Evolutionary conservation across 2,888 invertebrate species (phyloP).

Genomic region (Ceramica pisi): DNA sequence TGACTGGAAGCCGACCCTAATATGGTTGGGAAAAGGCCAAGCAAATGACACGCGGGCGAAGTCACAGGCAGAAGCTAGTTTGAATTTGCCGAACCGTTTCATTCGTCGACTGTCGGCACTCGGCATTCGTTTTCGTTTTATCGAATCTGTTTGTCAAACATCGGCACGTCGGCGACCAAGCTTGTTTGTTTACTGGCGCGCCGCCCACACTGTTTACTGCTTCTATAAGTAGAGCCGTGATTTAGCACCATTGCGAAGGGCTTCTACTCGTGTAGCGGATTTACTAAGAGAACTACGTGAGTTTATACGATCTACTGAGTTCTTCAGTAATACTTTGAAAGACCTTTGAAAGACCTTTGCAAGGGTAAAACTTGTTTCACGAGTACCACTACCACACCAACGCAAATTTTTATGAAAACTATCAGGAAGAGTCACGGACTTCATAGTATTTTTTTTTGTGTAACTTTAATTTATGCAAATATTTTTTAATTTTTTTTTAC

Average conservation of each 20-base stretch:
- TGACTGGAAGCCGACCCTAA: too few species aligned
- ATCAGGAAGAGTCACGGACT: too few species aligned
- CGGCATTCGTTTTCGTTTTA: constrained; percentile 1
- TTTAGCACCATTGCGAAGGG: constrained; percentile 31
- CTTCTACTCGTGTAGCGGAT: constrained; percentile 12
- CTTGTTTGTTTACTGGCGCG: constrained; percentile 48
- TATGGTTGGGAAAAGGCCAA: too few species aligned
- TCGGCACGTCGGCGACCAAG: constrained; percentile 27
- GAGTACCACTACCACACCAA: too few species aligned
- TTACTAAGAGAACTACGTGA: background rate
- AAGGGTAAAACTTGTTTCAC: too few species aligned
- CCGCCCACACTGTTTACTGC: constrained; percentile 43
- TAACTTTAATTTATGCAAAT: too few species aligned
- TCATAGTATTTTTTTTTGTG: too few species aligned
- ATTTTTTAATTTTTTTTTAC: too few species aligned
- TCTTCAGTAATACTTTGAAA: background rate
- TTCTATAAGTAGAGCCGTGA: constrained; percentile 30
- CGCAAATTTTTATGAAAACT: too few species aligned
- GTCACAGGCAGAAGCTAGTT: too few species aligned
- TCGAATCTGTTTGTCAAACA: constrained; percentile 49
- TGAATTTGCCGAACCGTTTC: background rate
- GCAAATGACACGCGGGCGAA: too few species aligned
- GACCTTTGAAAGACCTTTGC: background rate
- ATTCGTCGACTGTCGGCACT: background rate
- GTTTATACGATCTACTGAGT: background rate